Evolutionary conservation across 2,888 invertebrate species (phyloP).

Genomic region (Tolmerus cingulatus): DNA sequence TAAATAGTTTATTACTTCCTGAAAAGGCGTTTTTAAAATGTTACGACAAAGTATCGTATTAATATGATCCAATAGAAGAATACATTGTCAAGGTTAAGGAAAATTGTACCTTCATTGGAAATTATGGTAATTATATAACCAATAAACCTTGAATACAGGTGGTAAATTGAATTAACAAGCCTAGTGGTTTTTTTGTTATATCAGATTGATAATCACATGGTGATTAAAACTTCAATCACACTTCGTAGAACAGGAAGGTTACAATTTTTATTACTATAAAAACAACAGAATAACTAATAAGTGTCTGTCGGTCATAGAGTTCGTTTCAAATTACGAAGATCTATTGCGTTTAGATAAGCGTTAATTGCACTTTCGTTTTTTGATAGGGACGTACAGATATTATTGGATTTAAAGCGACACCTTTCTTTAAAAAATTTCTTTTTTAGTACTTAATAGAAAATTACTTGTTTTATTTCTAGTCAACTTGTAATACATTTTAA

Average conservation of each 20-base stretch:
- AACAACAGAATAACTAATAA: background rate
- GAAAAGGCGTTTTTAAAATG: too few relatives aligned
- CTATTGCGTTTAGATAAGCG: background rate
- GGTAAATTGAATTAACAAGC: background rate
- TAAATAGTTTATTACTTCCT: too few relatives aligned
- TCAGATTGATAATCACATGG: background rate
- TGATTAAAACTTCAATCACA: background rate
- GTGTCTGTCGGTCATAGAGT: background rate
- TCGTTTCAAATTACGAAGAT: background rate
- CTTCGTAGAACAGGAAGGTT: background rate
- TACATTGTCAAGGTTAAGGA: background rate
- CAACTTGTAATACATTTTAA: too few relatives aligned
- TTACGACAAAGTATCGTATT: too few relatives aligned
- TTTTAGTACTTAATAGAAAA: too few relatives aligned
- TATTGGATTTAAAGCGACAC: background rate
- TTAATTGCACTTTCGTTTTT: background rate
- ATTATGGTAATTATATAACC: background rate
- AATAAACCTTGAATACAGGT: background rate
- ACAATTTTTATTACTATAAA: background rate
- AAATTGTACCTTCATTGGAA: background rate
- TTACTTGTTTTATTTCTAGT: too few relatives aligned
- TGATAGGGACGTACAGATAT: background rate
- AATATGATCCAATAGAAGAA: background rate
- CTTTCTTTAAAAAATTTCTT: background rate
- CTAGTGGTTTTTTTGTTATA: background rate